phyloP scores from a whole-genome alignment of 2,797 vertebrate genomes.

The Lutjanus campechanus region DNA sequence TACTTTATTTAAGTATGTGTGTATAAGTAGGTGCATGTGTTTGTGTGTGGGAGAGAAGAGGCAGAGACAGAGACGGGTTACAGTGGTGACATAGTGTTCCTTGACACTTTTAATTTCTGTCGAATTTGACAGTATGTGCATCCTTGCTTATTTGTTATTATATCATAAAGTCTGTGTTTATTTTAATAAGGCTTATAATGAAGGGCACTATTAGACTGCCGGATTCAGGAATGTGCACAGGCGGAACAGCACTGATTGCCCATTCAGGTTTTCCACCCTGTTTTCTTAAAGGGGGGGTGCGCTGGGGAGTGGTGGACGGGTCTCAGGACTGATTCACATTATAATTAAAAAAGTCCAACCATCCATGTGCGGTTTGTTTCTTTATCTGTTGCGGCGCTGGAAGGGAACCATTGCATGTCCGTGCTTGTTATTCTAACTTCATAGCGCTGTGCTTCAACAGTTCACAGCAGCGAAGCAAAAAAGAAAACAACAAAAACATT shows the following conservation, averaged over 20 bases:
- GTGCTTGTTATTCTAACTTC: constrained; percentile 59
- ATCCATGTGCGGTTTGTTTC: constrained; percentile 64
- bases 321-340: constrained; percentile 61
- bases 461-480: constrained; percentile 36
- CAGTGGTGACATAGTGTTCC: constrained; percentile 63
- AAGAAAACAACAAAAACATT: constrained; percentile 34
- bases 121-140: constrained; percentile 71
- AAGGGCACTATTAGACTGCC: constrained; percentile 78
- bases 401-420: constrained; percentile 37
- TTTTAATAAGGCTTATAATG: constrained; percentile 85
- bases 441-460: constrained; percentile 37
- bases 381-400: constrained; percentile 34
- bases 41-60: constrained; percentile 43
- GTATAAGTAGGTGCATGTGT: constrained; percentile 22
- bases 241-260: constrained; percentile 75
- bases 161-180: constrained; percentile 81
- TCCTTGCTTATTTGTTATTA: constrained; percentile 77
- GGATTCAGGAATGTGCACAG: constrained; percentile 78
- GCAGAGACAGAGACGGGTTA: constrained; percentile 44
- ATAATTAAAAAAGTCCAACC: constrained; percentile 82
- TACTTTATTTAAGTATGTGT: constrained; percentile 72
- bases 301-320: constrained; percentile 33
- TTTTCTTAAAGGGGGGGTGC: constrained; percentile 66
- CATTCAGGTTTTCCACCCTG: constrained; percentile 75
- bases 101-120: constrained; percentile 72